Base-by-base conservation (phyloP, 2,888 invertebrate species). In the Temnothorax ravouxi region DNA sequence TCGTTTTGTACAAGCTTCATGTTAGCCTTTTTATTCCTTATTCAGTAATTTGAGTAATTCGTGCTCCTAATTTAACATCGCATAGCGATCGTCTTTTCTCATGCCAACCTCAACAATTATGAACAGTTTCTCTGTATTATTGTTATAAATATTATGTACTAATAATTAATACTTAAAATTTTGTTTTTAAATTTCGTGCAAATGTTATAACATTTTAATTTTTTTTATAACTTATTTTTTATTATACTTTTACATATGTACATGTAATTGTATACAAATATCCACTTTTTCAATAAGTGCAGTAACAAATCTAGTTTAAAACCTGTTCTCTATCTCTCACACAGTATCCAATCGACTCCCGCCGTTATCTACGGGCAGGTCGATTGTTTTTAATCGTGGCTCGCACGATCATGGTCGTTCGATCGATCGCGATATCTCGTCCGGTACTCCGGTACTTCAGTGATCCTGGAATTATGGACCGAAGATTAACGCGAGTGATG, bases 401-500 rank as follows among this genome's bases (percentile, higher is more conserved):
- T 62, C 34, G 56, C 84, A 76, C 74, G 85, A 89, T 89, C 85
- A 87, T 86, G 87, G 85, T 34, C 34, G 34, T 90, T 91, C 89
- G 89, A 92, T 92, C 91, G 89, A 92, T 91, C 89, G 83, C 84
- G 88, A 91, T 91, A 92, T 90, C 87, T 89, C 83, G 81, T 83
- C 44, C 25, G 77, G 72, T 81, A 85, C 83, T 83, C 44, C 25
- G 77, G 72, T 81, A 85, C 83, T 86, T 83, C 29, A 62, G 69
- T 83, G 82, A 82, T 89, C 72, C 86, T 67, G 69, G 88, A 92
- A 90, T 92, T 92, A 92, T 92, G 88, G 74, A 90, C 87, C 62
- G 86, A 89, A 93, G 93, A 93, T 93, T 93, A 93, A 92, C 92
- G 90, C 91, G 84, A 91, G 90, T 90, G 89, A 92, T 92, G 93